Evolutionary conservation across 2,113 vertebrate species (phyloP).

Genomic region (Deroptyus accipitrinus): DNA sequence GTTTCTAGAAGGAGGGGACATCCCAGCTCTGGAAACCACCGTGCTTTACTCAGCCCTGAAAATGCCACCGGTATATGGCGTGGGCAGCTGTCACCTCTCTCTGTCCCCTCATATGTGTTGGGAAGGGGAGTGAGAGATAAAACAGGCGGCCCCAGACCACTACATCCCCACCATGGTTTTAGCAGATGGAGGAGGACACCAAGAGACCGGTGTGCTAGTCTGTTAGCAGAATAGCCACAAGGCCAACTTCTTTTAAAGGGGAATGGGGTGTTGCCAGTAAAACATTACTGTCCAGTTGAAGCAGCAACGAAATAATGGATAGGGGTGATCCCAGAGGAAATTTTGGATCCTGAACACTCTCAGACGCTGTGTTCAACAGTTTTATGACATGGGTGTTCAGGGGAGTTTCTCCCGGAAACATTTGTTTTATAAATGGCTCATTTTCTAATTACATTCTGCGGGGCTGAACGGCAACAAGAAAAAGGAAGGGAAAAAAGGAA

Average conservation of each 20-base stretch:
- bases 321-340: slow-evolving; percentile 30
- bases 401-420: slow-evolving; percentile 57
- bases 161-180: neutral
- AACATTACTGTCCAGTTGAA: slow-evolving; percentile 24
- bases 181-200: neutral
- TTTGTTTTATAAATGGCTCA: slow-evolving; percentile 58
- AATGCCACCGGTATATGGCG: neutral
- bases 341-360: neutral
- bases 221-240: neutral
- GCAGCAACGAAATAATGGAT: slow-evolving; percentile 40
- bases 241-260: neutral
- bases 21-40: neutral
- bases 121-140: neutral
- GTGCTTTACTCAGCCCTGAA: neutral
- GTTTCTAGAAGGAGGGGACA: neutral
- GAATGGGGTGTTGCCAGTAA: slow-evolving; percentile 17
- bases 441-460: slow-evolving; percentile 61
- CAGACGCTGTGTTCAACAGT: neutral
- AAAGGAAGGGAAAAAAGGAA: neutral
- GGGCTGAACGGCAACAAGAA: slow-evolving; percentile 9
- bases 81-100: fast-evolving
- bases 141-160: neutral
- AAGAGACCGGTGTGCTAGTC: neutral
- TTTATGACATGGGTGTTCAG: slow-evolving; percentile 51
- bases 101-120: neutral